phyloP scores from a whole-genome alignment of 2,113 vertebrate species.

The Strigops habroptila region DNA sequence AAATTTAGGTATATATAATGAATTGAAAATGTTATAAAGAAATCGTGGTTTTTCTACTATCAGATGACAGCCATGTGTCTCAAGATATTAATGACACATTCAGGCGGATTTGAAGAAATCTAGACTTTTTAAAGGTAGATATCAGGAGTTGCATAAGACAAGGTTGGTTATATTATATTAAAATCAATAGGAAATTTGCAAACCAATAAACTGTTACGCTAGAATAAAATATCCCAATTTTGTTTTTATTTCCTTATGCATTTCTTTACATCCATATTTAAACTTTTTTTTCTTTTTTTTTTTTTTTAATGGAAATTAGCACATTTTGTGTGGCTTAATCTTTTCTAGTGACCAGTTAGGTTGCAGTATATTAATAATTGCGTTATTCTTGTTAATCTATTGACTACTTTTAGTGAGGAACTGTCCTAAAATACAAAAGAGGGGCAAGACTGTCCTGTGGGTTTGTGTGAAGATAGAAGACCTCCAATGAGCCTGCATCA shows the following conservation, averaged over 20 bases:
- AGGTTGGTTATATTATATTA: background rate
- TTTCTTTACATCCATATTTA: background rate
- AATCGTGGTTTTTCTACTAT: background rate
- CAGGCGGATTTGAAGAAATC: background rate
- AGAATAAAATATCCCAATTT: background rate
- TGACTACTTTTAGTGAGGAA: background rate
- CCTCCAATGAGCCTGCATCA: fast-evolving
- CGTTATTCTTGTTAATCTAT: background rate
- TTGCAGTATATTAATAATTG: background rate
- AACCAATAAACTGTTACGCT: background rate
- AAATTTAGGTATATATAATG: background rate
- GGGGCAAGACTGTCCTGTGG: fast-evolving
- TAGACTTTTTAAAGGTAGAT: background rate
- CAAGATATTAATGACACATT: background rate
- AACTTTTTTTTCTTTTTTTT: background rate
- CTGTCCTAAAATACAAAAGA: background rate
- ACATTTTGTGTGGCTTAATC: background rate
- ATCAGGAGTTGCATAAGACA: background rate
- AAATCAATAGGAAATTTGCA: background rate
- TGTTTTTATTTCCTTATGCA: background rate
- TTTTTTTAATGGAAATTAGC: background rate
- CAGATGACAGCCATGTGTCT: background rate
- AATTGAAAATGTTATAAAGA: background rate
- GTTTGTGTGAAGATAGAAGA: background rate
- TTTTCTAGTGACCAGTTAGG: background rate